Percentiles rank a stretch among this genome's conserved stretches.
These are phyloP conservation scores for Dermatemys mawii DNA, from an alignment of 2,113 vertebrate species.

Conservation along the genomic window DNA sequence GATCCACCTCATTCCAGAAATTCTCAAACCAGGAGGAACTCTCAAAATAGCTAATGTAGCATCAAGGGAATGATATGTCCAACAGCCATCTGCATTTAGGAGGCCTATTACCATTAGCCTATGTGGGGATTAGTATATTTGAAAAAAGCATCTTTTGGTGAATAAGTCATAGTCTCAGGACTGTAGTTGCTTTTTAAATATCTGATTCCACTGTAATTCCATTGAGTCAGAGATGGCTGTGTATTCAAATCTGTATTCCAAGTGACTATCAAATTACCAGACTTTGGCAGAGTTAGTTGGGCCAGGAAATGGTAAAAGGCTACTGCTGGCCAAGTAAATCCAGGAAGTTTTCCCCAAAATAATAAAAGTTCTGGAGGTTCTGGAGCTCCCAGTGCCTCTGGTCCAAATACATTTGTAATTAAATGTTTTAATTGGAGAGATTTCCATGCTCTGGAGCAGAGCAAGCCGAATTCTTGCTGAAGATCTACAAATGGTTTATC, in stretches of 20 bases:
- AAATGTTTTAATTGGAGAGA: no score
- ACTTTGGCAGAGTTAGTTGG: neutral
- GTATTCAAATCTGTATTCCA: neutral
- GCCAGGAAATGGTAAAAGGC: no score
- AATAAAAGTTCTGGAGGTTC: no score
- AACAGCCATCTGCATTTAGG: neutral
- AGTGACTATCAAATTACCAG: neutral
- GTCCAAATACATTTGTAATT: no score
- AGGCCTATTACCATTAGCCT: neutral
- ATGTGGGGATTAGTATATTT: neutral
- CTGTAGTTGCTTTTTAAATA: neutral
- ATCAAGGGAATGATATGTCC: neutral
- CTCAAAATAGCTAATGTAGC: neutral
- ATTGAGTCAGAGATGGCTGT: neutral
- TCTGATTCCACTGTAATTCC: neutral
- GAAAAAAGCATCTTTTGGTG: neutral
- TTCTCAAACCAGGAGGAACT: neutral
- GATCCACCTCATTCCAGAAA: neutral
- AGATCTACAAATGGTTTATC: no score
- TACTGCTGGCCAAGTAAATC: no score
- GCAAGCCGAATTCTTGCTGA: no score
- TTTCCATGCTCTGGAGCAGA: no score
- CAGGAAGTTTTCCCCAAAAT: no score
- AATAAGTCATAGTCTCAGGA: neutral
- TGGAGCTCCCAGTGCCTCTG: no score